A percentile compares a stretch with the other conserved stretches of the same genome.
Conservation (phyloP, 1,140 invertebrate genomes). For the Mamestra configurata region DNA sequence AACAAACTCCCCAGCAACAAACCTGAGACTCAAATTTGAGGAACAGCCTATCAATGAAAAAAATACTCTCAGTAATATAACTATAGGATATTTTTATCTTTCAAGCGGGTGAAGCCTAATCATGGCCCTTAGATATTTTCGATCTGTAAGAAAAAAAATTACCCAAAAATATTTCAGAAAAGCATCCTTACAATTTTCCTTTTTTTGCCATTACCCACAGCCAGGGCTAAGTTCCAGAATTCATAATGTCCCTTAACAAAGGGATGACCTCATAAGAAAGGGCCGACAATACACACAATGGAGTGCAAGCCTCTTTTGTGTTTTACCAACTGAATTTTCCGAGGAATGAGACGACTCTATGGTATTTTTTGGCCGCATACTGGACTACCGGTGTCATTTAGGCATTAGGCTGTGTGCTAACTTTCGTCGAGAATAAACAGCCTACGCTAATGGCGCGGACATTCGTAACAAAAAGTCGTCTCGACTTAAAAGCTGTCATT, state of each 20-base stretch:
- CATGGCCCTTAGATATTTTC: background rate
- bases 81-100: too few relatives aligned
- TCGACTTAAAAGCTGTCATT: too few relatives aligned
- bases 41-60: too few relatives aligned
- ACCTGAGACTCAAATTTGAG: too few relatives aligned
- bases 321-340: conserved; percentile 32
- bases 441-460: too few relatives aligned
- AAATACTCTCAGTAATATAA: too few relatives aligned
- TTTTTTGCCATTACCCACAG: conserved; percentile 24
- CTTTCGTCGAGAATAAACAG: too few relatives aligned
- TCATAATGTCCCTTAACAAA: conserved; percentile 43
- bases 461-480: too few relatives aligned
- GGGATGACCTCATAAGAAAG: conserved; percentile 46
- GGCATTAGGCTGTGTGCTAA: background rate
- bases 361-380: conserved; percentile 7
- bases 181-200: background rate
- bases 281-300: conserved; percentile 36
- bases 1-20: too few relatives aligned
- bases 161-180: background rate
- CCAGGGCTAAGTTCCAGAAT: conserved; percentile 23
- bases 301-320: conserved; percentile 48
- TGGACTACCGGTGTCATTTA: background rate
- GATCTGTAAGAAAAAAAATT: background rate
- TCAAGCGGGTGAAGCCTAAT: background rate
- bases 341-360: conserved; percentile 2